These are phyloP conservation scores for Myanophis thanlyinensis DNA, from an alignment of 2,113 vertebrate species.

Conservation along the genomic window DNA sequence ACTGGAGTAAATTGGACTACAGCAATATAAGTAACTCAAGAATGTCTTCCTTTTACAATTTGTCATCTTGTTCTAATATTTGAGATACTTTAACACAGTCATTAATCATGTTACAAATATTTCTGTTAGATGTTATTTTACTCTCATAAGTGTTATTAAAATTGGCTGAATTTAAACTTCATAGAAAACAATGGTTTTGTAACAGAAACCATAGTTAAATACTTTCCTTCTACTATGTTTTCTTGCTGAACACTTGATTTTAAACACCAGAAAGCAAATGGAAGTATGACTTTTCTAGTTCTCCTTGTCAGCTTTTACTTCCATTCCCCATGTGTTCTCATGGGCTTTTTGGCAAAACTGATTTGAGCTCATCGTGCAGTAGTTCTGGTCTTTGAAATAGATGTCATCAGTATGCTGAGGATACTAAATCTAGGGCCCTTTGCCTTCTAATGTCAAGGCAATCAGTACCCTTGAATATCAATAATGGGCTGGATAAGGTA, in stretches of 20 bases:
- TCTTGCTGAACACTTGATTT: not conserved
- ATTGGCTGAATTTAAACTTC: not conserved
- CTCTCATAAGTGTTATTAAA: not conserved
- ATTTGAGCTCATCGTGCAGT: not conserved
- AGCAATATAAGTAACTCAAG: not conserved
- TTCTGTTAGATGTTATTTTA: not conserved
- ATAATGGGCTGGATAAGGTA: not conserved
- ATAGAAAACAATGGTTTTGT: not conserved
- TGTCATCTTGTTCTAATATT: not conserved
- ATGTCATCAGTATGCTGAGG: not conserved
- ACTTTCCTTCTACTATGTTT: not conserved
- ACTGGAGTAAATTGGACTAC: not conserved
- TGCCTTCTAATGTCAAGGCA: not conserved
- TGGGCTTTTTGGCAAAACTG: not conserved
- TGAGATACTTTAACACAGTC: not conserved
- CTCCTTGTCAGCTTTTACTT: not conserved
- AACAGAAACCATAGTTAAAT: not conserved
- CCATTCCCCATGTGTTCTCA: not conserved
- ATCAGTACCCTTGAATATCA: not conserved
- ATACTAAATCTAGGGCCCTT: not conserved
- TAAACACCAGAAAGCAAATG: not conserved
- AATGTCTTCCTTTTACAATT: not conserved
- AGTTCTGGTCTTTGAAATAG: not conserved
- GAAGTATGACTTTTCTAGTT: not conserved
- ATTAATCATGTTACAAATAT: not conserved